Conservation (phyloP, 2,797 vertebrate species). For the Sitta carolinensis region DNA sequence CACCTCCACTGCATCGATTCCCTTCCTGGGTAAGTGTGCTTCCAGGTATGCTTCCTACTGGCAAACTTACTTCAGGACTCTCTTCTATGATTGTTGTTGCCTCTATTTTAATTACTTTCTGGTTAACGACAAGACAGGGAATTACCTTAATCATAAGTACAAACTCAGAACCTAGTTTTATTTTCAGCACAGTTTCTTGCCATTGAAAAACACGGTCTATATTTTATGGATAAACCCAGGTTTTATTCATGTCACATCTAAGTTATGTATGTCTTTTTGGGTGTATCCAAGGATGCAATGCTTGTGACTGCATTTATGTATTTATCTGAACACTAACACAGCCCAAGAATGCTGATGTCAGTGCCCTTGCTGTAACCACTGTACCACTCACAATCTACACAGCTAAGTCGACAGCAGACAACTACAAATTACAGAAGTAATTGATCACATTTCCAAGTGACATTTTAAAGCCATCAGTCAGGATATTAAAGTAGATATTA, state of each 20-base stretch:
- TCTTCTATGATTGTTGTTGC: neutral
- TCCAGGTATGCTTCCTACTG: neutral
- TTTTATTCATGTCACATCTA: neutral
- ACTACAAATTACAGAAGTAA: neutral
- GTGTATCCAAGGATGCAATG: neutral
- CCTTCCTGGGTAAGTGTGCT: conserved; percentile 91
- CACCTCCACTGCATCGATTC: conserved; percentile 93
- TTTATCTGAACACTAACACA: neutral
- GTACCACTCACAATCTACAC: neutral
- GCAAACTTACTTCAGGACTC: neutral
- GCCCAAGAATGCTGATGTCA: neutral
- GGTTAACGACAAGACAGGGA: neutral
- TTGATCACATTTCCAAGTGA: neutral
- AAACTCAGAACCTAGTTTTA: neutral
- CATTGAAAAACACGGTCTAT: neutral
- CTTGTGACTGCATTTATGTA: neutral
- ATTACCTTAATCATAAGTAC: neutral
- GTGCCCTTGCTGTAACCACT: neutral
- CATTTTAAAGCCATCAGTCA: neutral
- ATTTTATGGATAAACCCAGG: neutral
- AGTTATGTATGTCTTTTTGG: neutral
- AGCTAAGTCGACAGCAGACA: neutral
- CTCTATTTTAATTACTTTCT: neutral
- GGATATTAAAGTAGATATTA: neutral
- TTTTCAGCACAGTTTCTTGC: neutral